phyloP scores from a whole-genome alignment of 35 echinoderm and acorn worm species.

The Heliocidaris erythrogramma region DNA sequence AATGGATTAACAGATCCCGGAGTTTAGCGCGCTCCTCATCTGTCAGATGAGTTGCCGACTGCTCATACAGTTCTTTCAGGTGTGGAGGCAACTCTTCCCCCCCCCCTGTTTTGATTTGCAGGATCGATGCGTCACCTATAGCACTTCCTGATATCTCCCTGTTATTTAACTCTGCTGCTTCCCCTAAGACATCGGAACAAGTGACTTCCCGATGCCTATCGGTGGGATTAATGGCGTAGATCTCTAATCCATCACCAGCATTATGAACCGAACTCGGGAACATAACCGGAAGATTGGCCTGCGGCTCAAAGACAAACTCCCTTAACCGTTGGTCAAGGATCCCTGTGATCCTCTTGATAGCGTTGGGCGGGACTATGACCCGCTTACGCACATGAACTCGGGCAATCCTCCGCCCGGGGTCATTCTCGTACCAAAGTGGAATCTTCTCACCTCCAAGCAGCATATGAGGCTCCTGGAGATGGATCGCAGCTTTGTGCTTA shows the following conservation, averaged over 20 bases:
- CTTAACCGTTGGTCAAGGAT: neutral
- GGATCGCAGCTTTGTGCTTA: neutral
- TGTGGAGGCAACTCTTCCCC: neutral
- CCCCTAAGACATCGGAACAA: neutral
- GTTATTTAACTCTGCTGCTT: neutral
- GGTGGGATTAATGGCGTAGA: neutral
- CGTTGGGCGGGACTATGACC: slow-evolving; percentile 48
- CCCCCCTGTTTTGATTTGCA: neutral
- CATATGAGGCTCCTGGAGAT: slow-evolving; percentile 21
- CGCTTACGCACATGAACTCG: slow-evolving; percentile 10
- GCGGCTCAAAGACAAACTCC: slow-evolving; percentile 26
- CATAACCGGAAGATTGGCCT: neutral
- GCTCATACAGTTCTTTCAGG: slow-evolving; percentile 42
- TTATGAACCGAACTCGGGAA: slow-evolving; percentile 32
- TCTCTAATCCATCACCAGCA: neutral
- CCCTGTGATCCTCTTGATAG: neutral
- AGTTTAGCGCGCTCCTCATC: neutral
- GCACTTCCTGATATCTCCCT: neutral
- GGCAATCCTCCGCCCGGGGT: neutral
- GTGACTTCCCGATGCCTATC: slow-evolving; percentile 23
- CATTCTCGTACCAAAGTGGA: neutral
- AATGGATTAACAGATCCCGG: neutral
- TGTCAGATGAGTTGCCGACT: neutral
- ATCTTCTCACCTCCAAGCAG: slow-evolving; percentile 18
- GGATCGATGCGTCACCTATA: neutral